These are phyloP conservation scores for Meleagris gallopavo DNA, from an alignment of 2,113 vertebrate species.

Conservation along the genomic window DNA sequence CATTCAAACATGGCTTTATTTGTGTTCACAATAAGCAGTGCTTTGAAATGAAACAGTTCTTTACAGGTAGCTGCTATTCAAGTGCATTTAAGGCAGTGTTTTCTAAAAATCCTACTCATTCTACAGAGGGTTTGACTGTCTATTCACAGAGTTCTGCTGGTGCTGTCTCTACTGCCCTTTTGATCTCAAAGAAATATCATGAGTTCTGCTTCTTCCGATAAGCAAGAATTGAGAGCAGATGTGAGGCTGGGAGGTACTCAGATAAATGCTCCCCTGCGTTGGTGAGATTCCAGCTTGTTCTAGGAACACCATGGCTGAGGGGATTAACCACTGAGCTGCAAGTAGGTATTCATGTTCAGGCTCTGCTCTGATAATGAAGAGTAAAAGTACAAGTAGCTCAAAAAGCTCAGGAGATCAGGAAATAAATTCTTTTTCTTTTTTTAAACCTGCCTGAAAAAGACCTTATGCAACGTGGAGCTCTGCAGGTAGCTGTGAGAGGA, in stretches of 20 bases:
- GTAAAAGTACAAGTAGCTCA: neutral
- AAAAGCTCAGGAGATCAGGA: neutral
- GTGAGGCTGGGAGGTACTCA: neutral
- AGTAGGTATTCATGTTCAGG: neutral
- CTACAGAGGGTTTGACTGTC: neutral
- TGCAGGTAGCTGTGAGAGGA: neutral
- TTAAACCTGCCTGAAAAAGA: neutral
- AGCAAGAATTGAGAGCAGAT: rapidly evolving
- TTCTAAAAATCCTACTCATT: neutral
- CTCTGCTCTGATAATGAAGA: neutral
- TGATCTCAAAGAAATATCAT: neutral
- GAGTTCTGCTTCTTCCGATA: neutral
- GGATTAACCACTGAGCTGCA: neutral
- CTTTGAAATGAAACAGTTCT: neutral
- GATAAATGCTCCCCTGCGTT: neutral
- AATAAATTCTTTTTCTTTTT: neutral
- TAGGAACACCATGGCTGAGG: rapidly evolving
- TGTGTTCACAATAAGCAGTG: neutral
- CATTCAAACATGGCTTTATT: neutral
- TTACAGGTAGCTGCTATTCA: neutral
- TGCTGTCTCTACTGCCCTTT: neutral
- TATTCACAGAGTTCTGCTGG: neutral
- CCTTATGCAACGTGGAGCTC: neutral
- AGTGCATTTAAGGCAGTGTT: neutral
- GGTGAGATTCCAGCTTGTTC: neutral